Conservation (phyloP, 2,888 invertebrate species). For the Antheraea yamamai region DNA sequence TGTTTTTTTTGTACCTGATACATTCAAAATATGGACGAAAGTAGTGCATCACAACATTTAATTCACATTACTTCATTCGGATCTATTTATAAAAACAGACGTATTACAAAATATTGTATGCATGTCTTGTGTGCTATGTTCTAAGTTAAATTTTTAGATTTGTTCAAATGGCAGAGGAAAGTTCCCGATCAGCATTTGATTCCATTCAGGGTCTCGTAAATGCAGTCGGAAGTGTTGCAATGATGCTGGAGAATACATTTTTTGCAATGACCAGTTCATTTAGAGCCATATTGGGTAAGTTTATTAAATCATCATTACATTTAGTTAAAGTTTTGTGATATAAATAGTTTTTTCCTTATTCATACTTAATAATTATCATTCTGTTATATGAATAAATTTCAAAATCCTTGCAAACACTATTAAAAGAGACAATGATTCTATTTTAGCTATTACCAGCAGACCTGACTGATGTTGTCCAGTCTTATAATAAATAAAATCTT, state of each 20-base stretch:
- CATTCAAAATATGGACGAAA: too few relatives aligned
- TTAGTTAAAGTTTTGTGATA: neutral
- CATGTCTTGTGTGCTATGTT: neutral
- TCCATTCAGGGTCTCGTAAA: slow-evolving; percentile 96
- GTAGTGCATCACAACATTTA: too few relatives aligned
- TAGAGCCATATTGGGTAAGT: slow-evolving; percentile 90
- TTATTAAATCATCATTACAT: neutral
- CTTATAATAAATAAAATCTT: too few relatives aligned
- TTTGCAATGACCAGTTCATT: slow-evolving; percentile 97
- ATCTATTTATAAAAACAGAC: too few relatives aligned
- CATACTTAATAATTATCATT: too few relatives aligned
- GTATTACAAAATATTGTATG: too few relatives aligned
- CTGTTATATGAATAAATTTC: neutral
- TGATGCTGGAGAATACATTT: slow-evolving; percentile 98
- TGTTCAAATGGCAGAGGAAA: slow-evolving; percentile 94
- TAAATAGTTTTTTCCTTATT: too few relatives aligned
- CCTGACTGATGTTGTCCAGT: too few relatives aligned
- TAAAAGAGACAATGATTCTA: neutral
- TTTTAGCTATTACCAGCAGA: too few relatives aligned
- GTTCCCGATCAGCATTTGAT: slow-evolving; percentile 95
- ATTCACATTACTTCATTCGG: too few relatives aligned
- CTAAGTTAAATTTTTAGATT: slow-evolving; percentile 78
- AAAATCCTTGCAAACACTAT: neutral
- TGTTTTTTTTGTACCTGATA: too few relatives aligned
- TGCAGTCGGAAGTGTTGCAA: slow-evolving; percentile 95